Base-by-base conservation (phyloP, 2,888 invertebrate genomes). In the Ichneumon xanthorius region DNA sequence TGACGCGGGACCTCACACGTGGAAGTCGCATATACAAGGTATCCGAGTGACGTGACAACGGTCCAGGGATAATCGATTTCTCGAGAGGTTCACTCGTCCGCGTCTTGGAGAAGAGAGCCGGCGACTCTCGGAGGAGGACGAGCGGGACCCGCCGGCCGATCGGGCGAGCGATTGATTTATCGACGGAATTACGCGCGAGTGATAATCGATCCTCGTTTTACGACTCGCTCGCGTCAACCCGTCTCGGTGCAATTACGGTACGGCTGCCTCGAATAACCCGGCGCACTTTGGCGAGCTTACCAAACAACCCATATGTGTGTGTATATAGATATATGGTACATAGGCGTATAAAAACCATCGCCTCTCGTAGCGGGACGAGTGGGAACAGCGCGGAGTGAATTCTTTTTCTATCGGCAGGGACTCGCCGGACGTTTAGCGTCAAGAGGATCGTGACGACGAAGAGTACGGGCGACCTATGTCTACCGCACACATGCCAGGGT, bases 201-300 rank as follows among this genome's bases (percentile, higher is more conserved):
- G 87, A 88, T 89, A 89, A 90, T 90, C 88, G 88, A 88, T 87
- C 72, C 68, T 81, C 82, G 86, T 84, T 89, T 89, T 88, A 89
- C 83, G 90, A 88, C 82, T 79, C 77, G 81, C 68, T 82, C 85
- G 85, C 85, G 85, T 85, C 85, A 82, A 85, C 75, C 65, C 82
- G 75, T 82, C 19, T 55, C 78, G 82, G 61, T 71, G 85, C 79
- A 83, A 86, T 88, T 85, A 87, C 73, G 50, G 53, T 85, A 63
- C 87, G 80, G 63, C 79, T 63, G 67, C 65, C 76, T 88, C 77
- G 67, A 61, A 58, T 65, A 81, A 79, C 81, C 67, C 71, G 65
- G 19, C 71, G 40, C 37, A 63, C 22, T 80, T 79, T 67, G 65
- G 68, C 63, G 50, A 72, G 65, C 77, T 82, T 65, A 79, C 72